Base-by-base conservation (phyloP, 2,797 vertebrate species). In the Acanthopagrus latus region DNA sequence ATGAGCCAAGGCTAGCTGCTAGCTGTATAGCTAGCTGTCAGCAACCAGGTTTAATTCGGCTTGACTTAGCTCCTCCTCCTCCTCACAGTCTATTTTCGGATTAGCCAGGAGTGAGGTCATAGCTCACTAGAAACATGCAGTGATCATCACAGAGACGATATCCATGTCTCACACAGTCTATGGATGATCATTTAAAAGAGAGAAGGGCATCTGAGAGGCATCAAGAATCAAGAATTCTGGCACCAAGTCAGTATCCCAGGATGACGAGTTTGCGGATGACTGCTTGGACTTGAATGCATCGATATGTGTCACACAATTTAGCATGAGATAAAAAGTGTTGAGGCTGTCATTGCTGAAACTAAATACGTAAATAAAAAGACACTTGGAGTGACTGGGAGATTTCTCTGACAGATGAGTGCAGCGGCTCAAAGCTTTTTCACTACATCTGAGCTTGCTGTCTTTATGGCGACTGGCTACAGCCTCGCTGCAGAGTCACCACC, bases 391-490 rank as follows among this genome's bases (percentile, higher is more conserved):
- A 51, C 25, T 23, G 65, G 10, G 43, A 48, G n/a, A 59, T 48
- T 56, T 43, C 6, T 60, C 41, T 17, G 46, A 62, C 43, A 62
- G 63, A 58, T 48, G 41, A 52, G 57, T 38, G 29, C 29, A 70
- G n/a, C 67, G 41, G n/a, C 33, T 71, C 25, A 18, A 51, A 77
- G 5, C 16, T 27, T 27, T 27, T 25, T 66, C 52, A 67, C 58
- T 43, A 51, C 70, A 69, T 80, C 74, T 60, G 10, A 14, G 5
- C 3, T 57, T 47, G 20, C 71, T 47, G 47, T 78, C 64, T 71
- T 4, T 17, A 48, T 44, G 54, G n/a, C 59, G 76, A 70, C 41
- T 12, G 56, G n/a, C 47, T 43, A 2, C 52, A 76, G 57, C 58
- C 66, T 47, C 11, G 7, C 1, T 63, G 60, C 46, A 63, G 72